Evolutionary conservation across 1,140 invertebrate genomes (phyloP), one percentile per base, ranked within the genome.

Genomic region (Monochamus saltuarius): DNA sequence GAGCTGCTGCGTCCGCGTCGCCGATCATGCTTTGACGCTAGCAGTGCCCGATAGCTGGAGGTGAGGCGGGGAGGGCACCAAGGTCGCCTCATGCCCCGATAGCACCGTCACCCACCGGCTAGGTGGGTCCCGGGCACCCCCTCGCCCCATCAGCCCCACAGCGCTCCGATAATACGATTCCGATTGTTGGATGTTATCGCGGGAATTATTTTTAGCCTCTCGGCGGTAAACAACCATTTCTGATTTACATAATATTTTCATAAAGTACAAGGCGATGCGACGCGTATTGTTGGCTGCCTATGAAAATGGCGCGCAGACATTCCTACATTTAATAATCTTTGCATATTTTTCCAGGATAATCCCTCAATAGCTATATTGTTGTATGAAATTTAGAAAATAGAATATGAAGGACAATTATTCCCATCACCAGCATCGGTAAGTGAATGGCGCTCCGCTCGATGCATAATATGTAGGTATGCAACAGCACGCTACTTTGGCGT

Each of bases 1-100:
- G 85, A 82, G 79, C 76, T 58, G 64, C 59, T 62, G 65, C 65
- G 61, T 59, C 62, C 61, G 65, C 65, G 67, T 63, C 65, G 58
- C 66, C 17, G 22, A 17, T 50, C 37, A 45, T 17, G 39, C 37
- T 17, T 19, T 19, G 65, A 59, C 59, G 49, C 49, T 51, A 36
- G 49, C 49, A 51, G 39, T 29, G 53, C 14, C 45, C 60, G 65
- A 61, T 62, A 62, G 65, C 46, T 29, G 22, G 22, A 29, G 22
- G 22, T 3, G 22, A 29, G 22, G 51, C 56, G 69, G 64, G 64
- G 73, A 71, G 49, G 49, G 64, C 56, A 64, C 59, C 69, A 68
- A 66, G 68, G 65, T 51, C 68, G 68, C 58, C 55, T 45, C 46
- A 58, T 38, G 56, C 60, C 61, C 59, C 22, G 22, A 29, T 29